These are phyloP conservation scores for Bufotes viridis DNA, from an alignment of 2,797 vertebrate genomes.

Conservation along the genomic window DNA sequence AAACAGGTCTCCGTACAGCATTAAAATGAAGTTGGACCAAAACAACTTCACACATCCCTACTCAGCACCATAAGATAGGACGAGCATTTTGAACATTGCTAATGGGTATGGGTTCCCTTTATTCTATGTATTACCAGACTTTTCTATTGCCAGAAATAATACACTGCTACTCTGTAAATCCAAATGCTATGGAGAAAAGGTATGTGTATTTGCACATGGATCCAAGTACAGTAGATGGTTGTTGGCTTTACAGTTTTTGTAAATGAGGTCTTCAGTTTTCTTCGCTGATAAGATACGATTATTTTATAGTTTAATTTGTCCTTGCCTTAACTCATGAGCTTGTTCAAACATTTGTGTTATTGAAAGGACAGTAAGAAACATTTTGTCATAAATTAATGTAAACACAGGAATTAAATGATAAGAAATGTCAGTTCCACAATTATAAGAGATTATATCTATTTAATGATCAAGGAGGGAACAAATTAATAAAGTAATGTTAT, in stretches of 20 bases:
- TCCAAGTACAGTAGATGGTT: background rate
- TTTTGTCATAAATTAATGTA: conserved; percentile 39
- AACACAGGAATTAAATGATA: conserved; percentile 44
- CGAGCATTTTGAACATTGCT: no score
- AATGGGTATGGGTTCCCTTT: no score
- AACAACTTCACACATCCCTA: no score
- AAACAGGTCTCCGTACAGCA: no score
- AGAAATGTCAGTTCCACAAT: conserved; percentile 43
- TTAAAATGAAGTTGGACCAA: no score
- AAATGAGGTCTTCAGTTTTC: background rate
- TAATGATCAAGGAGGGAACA: conserved; percentile 44
- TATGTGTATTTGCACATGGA: background rate
- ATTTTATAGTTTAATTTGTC: conserved; percentile 14
- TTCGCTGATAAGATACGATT: background rate
- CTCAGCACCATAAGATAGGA: no score
- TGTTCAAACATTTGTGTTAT: conserved; percentile 13
- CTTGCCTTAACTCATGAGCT: background rate
- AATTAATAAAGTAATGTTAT: conserved; percentile 37
- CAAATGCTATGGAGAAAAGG: background rate
- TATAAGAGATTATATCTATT: conserved; percentile 37
- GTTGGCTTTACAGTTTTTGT: background rate
- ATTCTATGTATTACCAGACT: no score
- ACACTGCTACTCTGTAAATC: background rate
- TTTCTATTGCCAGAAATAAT: no score
- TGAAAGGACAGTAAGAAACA: conserved; percentile 1